phyloP scores from a whole-genome alignment of 2,113 vertebrate genomes.

The Myiozetetes cayanensis region DNA sequence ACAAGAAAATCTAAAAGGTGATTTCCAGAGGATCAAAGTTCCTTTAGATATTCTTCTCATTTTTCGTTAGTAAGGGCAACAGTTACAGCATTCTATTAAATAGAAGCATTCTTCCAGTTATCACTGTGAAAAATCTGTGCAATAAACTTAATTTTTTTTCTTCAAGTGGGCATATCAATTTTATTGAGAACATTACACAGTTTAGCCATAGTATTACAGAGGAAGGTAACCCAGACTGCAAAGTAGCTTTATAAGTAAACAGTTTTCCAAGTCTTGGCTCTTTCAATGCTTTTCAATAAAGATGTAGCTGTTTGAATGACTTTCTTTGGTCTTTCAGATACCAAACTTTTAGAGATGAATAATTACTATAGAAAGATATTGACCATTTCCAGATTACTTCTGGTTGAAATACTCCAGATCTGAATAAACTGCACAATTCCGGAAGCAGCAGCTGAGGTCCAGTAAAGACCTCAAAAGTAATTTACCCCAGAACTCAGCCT shows the following conservation, averaged over 20 bases:
- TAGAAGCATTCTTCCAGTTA: accelerated
- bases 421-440: accelerated
- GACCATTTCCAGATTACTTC: not conserved
- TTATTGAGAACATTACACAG: not conserved
- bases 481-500: not conserved
- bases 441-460: not conserved
- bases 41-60: not conserved
- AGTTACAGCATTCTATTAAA: not conserved
- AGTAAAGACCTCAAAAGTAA: not conserved
- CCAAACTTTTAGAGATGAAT: not conserved
- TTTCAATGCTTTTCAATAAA: not conserved
- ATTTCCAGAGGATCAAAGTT: not conserved
- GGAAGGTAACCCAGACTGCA: not conserved
- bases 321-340: not conserved
- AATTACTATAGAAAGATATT: not conserved
- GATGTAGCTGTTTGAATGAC: not conserved
- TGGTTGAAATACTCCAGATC: not conserved
- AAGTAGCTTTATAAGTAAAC: not conserved
- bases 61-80: not conserved
- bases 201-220: not conserved
- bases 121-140: not conserved
- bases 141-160: not conserved
- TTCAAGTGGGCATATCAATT: not conserved
- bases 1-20: not conserved
- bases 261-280: not conserved